Base-by-base conservation (phyloP, 2,113 vertebrate species). In the Cavia porcellus region DNA sequence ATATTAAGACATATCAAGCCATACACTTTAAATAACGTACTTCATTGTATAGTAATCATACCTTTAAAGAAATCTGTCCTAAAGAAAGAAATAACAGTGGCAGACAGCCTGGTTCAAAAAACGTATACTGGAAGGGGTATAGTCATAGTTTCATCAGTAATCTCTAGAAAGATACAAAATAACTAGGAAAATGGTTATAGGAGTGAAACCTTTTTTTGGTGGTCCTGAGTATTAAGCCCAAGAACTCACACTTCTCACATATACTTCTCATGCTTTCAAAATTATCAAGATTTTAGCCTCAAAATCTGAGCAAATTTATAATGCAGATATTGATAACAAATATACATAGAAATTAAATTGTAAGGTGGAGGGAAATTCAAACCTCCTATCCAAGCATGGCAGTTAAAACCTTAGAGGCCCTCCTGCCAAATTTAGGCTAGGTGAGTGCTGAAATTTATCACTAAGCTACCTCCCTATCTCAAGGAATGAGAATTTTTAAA, bases 281-380 rank as follows among this genome's bases (percentile, higher is more conserved):
- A 75, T 35, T 89, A 74, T 20, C 2, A 38, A 50, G 61, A 93
- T 87, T 79, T 86, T 74, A 70, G 42, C 42, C 30, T 57, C 35
- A 61, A 74, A 95, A 85, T 9, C 2, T 66, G 28, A 96, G 52
- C 59, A 45, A 81, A 90, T 80, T 80, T 25, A 70, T 74, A 72
- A 81, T 47, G 24, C 20, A 80, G 35, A 25, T 86, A 42, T 92
- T 93, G 35, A 86, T 24, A 92, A 92, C 84, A 80, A 93, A 75
- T 61, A 14, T 17, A 62, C 32, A 50, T 74, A 25, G 15, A 94
- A 83, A 38, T 13, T 25, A 22, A 94, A 89, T 92, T 64, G 82
- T 90, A 90, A 80, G 1, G 68, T 3, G 17, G 38, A 88, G 59
- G 62, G 45, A 94, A 89, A 94, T 30, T 17, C 81, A 94, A 89